Conservation (phyloP, 2,888 invertebrate genomes). For the Pristionchus entomophagus region DNA sequence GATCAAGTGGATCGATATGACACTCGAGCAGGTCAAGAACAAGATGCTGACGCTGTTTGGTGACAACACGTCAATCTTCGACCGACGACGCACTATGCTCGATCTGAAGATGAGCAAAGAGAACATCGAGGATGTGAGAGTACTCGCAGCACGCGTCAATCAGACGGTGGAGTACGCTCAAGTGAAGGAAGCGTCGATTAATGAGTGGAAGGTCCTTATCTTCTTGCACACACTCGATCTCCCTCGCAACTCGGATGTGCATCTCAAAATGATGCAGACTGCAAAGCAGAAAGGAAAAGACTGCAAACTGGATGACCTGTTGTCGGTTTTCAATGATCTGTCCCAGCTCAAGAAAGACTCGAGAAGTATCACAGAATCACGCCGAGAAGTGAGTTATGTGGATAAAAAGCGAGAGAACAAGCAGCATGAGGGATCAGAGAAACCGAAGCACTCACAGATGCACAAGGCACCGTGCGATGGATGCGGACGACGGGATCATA, state of each 20-base stretch:
- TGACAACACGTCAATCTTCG: too few species aligned
- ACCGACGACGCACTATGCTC: too few species aligned
- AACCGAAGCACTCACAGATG: background rate
- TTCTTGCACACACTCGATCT: background rate
- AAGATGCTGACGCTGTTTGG: too few species aligned
- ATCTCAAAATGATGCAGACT: background rate
- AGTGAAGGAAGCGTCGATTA: too few species aligned
- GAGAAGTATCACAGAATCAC: background rate
- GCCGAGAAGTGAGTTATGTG: background rate
- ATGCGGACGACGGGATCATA: background rate
- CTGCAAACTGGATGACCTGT: background rate
- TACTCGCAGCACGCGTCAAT: too few species aligned
- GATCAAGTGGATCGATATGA: too few species aligned
- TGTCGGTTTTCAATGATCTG: background rate
- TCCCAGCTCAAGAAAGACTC: slow-evolving; percentile 7
- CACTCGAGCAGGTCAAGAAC: too few species aligned
- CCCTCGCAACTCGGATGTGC: background rate
- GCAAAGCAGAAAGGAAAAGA: slow-evolving; percentile 21
- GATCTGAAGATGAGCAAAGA: too few species aligned
- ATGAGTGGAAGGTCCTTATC: too few species aligned
- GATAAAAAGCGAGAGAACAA: background rate
- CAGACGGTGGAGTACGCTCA: too few species aligned
- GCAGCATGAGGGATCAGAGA: background rate
- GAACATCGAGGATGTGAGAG: too few species aligned
- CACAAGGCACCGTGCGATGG: background rate